Evolutionary conservation across 2,113 vertebrate genomes (phyloP), one percentile per base, ranked within the genome.

Genomic region (Cromileptes altivelis): DNA sequence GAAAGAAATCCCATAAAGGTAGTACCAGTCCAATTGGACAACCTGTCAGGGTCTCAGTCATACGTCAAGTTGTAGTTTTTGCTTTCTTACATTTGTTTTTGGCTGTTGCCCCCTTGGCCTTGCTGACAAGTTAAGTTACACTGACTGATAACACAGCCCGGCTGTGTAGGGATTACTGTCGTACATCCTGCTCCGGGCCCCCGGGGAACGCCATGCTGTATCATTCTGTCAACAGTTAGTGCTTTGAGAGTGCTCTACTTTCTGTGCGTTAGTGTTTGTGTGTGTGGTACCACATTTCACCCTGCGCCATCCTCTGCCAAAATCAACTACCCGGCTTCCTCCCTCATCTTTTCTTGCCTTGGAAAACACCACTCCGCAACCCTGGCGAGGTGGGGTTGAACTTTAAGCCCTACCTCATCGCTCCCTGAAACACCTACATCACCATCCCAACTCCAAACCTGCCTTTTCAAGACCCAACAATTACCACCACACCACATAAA

Each of bases 141-240:
- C 86, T 91, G 89, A 94, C 87, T 89, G 91, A 93, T 94, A 92
- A 90, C 89, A 85, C 90, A 73, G 81, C 70, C 84, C 53, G 58
- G 75, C 81, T 82, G 81, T 92, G 91, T 91, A 73, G 85, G 86
- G 90, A 90, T 94, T 90, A 92, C 90, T 83, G 85, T 79, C 49
- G 75, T 77, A 91, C 89, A 88, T 94, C 89, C 89, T 85, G 82
- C 70, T 64, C 1, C 63, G 82, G 84, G 84, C 93, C 88, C 91
- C 73, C 72, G 91, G 91, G 33, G 93, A 94, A 88, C 77, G 81
- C 91, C 91, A 84, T 88, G 91, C 90, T 92, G 93, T 80, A 93
- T 94, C 94, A 91, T 89, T 94, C 94, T 95, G 95, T 96, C 94
- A 93, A 89, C 94, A 88, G 88, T 67, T 75, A 64, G 71, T 27